Conservation (phyloP, 2,113 vertebrate species). For the Mormyrus lacerda region DNA sequence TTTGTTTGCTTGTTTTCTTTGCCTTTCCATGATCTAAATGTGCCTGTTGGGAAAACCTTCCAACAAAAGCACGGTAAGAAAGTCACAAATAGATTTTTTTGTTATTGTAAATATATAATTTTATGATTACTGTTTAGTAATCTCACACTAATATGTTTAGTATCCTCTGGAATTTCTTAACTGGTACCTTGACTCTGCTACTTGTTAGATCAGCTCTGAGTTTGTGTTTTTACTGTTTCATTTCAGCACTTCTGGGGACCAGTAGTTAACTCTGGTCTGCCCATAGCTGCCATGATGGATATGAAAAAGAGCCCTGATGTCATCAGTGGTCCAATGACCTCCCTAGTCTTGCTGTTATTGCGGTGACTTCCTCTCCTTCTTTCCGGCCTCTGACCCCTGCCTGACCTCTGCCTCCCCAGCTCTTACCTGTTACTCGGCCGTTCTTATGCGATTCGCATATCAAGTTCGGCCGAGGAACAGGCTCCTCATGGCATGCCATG, state of each 20-base stretch:
- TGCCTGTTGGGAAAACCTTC: not conserved
- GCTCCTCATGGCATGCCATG: slow-evolving; percentile 91
- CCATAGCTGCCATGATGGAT: slow-evolving; percentile 84
- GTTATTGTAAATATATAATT: not conserved
- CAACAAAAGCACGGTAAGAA: not conserved
- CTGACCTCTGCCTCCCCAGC: slow-evolving; percentile 54
- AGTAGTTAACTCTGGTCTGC: slow-evolving; percentile 94
- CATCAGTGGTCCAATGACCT: slow-evolving; percentile 91
- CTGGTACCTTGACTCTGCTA: not conserved
- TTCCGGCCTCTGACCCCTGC: not conserved
- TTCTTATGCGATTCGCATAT: slow-evolving; percentile 97
- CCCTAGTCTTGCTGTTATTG: not conserved
- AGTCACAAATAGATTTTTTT: not conserved
- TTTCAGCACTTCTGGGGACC: slow-evolving; percentile 95
- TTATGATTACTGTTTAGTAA: not conserved
- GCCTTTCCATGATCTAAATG: not conserved
- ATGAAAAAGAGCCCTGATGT: slow-evolving; percentile 98
- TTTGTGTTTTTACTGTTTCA: not conserved
- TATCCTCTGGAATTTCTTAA: not conserved
- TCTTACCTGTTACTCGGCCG: slow-evolving; percentile 84
- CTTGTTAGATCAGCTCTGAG: not conserved
- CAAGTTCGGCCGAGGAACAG: slow-evolving; percentile 96
- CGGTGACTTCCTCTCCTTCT: not conserved
- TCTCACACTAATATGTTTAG: not conserved
- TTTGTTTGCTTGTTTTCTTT: not conserved